Evolutionary conservation across 2,888 invertebrate genomes (phyloP), one percentile per base, ranked within the genome.

Genomic region (Helobdella robusta): DNA sequence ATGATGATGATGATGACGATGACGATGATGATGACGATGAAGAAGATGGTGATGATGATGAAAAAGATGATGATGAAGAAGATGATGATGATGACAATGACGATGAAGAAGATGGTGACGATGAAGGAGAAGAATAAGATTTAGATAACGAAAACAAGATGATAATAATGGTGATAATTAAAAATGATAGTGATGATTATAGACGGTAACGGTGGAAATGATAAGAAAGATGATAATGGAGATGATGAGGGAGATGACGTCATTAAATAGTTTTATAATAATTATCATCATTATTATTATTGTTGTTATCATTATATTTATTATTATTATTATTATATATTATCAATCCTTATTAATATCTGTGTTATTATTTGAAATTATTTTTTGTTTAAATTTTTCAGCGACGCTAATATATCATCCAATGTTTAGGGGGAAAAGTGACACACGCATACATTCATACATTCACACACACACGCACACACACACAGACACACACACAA

Each of bases 201-300:
- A n/a, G 61, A 61, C 11, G 61, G 46, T 61, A 46, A 61, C 46
- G 61, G 46, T 61, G 61, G 46, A 46, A 46, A 61, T 61, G 46
- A 61, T 52, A 25, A 52, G 40, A 25, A 48, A 46, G 60, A 63
- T 58, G 63, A 63, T 63, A 34, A 34, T 59, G 34, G 25, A 6
- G 23, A 63, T 25, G 25, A 61, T 20, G 30, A 59, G 56, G 18
- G 18, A 15, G 25, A 23, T 11, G 30, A 59, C 8, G 20, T 15
- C n/a, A n/a, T 15, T 40, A n/a, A 40, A 15, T 11, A 40, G 11
- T 11, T 15, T 40, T 11, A 40, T 40, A n/a, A 40, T 40, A n/a
- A 40, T 40, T 11, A 40, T 40, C 11, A 40, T 40, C 11, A 40
- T 40, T 11, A 40, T 40, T 11, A 40, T 40, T 11, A 40, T 40